These are phyloP conservation scores for Ganaspis sp. DNA, from an alignment of 1,140 invertebrate genomes.

Conservation along the genomic window DNA sequence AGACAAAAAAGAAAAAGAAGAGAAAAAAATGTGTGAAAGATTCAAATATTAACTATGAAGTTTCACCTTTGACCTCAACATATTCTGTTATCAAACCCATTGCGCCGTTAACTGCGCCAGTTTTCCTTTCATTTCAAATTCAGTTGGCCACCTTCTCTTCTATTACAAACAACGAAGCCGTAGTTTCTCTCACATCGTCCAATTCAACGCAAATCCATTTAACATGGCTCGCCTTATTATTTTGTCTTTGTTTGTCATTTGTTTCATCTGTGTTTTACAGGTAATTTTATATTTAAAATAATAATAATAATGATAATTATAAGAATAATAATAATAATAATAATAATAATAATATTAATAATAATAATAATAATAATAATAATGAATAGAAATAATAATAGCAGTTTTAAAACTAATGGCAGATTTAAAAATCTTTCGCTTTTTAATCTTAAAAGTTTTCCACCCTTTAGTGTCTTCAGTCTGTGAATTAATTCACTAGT, in stretches of 20 bases:
- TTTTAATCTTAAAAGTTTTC: no score
- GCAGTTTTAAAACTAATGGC: no score
- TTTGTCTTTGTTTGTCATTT: constrained; percentile 36
- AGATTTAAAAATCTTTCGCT: no score
- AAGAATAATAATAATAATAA: no score
- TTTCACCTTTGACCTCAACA: not conserved
- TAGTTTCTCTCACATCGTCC: not conserved
- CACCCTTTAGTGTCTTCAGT: no score
- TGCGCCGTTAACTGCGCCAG: not conserved
- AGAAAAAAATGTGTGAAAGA: no score
- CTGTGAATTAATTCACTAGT: no score
- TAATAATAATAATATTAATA: not conserved
- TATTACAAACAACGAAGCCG: no score
- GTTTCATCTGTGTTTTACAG: constrained; percentile 45
- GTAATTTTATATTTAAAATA: constrained; percentile 47
- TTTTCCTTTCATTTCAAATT: not conserved
- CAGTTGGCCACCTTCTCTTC: constrained; percentile 44
- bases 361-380: not conserved
- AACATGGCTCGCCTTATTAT: constrained; percentile 54
- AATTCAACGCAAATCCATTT: constrained; percentile 10
- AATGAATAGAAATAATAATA: no score
- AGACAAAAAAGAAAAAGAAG: no score
- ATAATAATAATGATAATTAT: not conserved
- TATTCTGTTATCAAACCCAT: not conserved
- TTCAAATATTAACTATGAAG: no score